Evolutionary conservation across 2,888 invertebrate species (phyloP).

Genomic region (Aspidiotus destructor): DNA sequence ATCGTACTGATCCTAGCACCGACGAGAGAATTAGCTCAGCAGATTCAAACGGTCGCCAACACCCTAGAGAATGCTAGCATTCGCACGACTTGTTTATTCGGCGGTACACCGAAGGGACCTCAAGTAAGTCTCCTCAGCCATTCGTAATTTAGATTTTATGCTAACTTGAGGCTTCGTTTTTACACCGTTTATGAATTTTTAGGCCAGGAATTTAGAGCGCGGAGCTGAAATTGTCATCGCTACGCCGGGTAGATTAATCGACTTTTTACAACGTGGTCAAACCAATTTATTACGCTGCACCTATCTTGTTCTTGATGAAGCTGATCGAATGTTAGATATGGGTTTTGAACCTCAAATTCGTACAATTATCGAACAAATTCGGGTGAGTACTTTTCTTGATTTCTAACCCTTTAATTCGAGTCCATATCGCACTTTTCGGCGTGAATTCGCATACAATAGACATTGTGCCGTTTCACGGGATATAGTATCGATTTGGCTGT

Average conservation of each 20-base stretch:
- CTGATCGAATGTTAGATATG: slow-evolving; percentile 96
- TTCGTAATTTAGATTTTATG: slow-evolving; percentile 36
- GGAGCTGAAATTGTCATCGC: slow-evolving; percentile 93
- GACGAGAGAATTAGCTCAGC: slow-evolving; percentile 81
- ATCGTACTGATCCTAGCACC: slow-evolving; percentile 86
- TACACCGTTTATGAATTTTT: not conserved
- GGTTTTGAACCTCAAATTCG: slow-evolving; percentile 95
- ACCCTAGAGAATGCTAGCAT: slow-evolving; percentile 81
- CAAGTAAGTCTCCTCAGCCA: slow-evolving; percentile 41
- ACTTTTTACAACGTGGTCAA: slow-evolving; percentile 81
- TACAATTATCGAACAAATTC: slow-evolving; percentile 86
- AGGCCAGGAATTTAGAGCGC: slow-evolving; percentile 75
- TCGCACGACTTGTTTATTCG: slow-evolving; percentile 92
- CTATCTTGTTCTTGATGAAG: slow-evolving; percentile 88
- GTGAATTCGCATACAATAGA: not conserved
- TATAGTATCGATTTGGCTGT: too few species aligned
- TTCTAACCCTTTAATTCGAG: not conserved
- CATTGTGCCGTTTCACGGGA: too few species aligned
- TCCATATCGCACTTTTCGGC: not conserved
- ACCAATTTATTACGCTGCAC: slow-evolving; percentile 79
- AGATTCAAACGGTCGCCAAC: slow-evolving; percentile 87
- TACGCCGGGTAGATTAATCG: slow-evolving; percentile 87
- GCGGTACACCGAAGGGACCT: slow-evolving; percentile 93
- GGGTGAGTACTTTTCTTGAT: slow-evolving; percentile 42
- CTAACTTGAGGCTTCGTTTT: not conserved